Conservation (phyloP, 2,888 invertebrate species). For the Tipula lateralis region DNA sequence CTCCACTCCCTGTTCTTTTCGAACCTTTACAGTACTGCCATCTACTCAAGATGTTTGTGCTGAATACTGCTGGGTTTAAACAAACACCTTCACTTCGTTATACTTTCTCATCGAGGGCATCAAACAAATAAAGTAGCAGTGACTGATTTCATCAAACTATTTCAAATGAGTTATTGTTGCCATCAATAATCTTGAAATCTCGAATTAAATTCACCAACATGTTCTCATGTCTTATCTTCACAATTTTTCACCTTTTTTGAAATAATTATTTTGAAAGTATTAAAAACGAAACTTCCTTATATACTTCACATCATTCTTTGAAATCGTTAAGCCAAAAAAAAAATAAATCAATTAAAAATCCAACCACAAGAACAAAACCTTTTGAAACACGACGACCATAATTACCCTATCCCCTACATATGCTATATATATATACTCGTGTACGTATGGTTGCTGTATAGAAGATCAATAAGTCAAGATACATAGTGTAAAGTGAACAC, state of each 20-base stretch:
- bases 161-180: too few relatives aligned
- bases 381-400: constrained; percentile 11
- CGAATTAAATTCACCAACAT: not conserved
- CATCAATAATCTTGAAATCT: not conserved
- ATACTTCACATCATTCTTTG: constrained; percentile 13
- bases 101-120: too few relatives aligned
- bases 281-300: not conserved
- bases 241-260: not conserved
- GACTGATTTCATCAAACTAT: too few relatives aligned
- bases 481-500: constrained; percentile 6
- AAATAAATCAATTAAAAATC: constrained; percentile 19
- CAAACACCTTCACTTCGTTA: too few relatives aligned
- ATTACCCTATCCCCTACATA: constrained; percentile 12
- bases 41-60: too few relatives aligned
- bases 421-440: not conserved
- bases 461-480: constrained; percentile 15
- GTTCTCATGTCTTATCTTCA: not conserved
- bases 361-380: not conserved
- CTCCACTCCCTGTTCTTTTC: too few relatives aligned
- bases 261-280: not conserved
- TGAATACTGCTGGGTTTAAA: too few relatives aligned
- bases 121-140: too few relatives aligned
- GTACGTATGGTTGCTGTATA: not conserved
- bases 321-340: not conserved
- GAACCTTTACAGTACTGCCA: too few relatives aligned